Evolutionary conservation across 2,113 vertebrate species (phyloP).

Genomic region (Kryptolebias marmoratus): DNA sequence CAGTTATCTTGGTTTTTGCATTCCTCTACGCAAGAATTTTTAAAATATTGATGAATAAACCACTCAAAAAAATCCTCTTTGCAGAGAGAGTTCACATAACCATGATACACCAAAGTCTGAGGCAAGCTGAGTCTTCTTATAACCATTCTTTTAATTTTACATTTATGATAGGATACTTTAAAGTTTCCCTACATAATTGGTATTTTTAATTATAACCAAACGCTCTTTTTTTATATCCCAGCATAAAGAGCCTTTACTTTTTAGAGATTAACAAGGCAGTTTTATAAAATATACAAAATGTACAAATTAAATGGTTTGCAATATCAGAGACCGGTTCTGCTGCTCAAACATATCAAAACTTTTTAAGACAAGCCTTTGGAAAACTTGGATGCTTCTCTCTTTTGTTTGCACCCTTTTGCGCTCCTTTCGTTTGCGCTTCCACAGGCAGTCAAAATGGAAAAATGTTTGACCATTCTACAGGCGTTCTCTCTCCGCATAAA

Average conservation of each 20-base stretch:
- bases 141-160: not conserved
- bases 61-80: not conserved
- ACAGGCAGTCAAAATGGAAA: constrained; percentile 75
- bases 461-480: constrained; percentile 80
- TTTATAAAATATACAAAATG: constrained; percentile 21
- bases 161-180: not conserved
- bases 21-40: not conserved
- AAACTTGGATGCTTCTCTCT: constrained; percentile 61
- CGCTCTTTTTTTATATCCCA: not conserved
- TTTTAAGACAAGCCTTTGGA: constrained; percentile 51
- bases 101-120: not conserved
- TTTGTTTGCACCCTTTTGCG: constrained; percentile 32
- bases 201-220: no score
- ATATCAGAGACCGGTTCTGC: constrained; percentile 19
- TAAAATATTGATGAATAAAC: constrained; percentile 12
- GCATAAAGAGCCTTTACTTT: not conserved
- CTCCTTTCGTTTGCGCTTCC: constrained; percentile 54
- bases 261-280: constrained; percentile 18
- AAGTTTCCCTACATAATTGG: no score
- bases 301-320: constrained; percentile 24
- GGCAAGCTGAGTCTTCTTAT: not conserved
- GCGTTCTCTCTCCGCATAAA: constrained; percentile 76
- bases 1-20: not conserved
- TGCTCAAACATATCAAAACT: constrained; percentile 48
- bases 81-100: not conserved